Evolutionary conservation across 2,888 invertebrate genomes (phyloP), one percentile per base, ranked within the genome.

Genomic region (Drosophila mimetica): DNA sequence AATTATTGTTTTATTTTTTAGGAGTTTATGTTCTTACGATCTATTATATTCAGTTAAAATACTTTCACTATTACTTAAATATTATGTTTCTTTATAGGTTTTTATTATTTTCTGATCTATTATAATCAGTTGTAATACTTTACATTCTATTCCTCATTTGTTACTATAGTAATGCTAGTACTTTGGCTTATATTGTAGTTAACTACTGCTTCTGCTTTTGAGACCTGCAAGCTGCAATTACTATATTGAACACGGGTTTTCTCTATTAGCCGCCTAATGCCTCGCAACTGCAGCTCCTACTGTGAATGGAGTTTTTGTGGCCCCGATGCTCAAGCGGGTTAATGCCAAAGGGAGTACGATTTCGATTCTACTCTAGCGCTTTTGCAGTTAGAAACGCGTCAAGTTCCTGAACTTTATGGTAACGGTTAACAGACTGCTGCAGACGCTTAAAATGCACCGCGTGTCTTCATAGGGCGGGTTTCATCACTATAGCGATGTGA

Each of bases 381-480:
- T 65, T 30, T 41, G 37, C 46, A 48, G 51, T 42, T 67, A 53
- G 32, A 71, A 69, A 14, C 18, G 50, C 71, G 54, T 72, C 53
- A 73, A 75, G 86, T 86, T 86, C 72, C 86, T 82, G 79, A 86
- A 84, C 85, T 71, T 52, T 50, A 37, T 63, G 77, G 54, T 75
- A 86, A 80, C 83, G 80, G 82, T 77, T 70, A 71, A 55, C 44
- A 48, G 41, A 28, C 25, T 42, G 36, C 20, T 18, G 25, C 41
- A 22, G 58, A 51, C 51, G 66, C 32, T 72, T 74, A 52, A 55
- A 74, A 72, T 79, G 79, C 84, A 58, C 7, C 69, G 69, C 74
- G 46, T 52, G 66, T 69, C 69, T 28, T 74, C 44, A 60, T 48
- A 30, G 51, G 69, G 28, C 30, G 64, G 79, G 74, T 82, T 85